phyloP scores from a whole-genome alignment of 2,113 vertebrate species.

The Calcarius ornatus region DNA sequence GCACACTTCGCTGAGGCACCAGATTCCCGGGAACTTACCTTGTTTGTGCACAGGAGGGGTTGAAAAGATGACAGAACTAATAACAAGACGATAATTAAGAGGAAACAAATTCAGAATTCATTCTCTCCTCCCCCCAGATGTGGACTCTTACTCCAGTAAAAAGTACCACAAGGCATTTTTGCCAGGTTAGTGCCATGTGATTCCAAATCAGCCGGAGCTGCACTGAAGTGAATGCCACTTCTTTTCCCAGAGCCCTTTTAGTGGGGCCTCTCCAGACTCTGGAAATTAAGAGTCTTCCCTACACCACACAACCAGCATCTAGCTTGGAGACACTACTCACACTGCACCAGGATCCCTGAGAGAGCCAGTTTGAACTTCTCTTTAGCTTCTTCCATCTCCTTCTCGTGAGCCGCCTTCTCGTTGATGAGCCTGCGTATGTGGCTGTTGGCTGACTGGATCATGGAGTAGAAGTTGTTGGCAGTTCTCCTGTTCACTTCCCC shows the following conservation, averaged over 20 bases:
- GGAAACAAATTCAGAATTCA: neutral
- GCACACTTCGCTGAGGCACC: neutral
- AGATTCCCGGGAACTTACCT: conserved; percentile 53
- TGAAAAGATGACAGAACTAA: conserved; percentile 38
- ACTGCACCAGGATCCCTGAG: conserved; percentile 89
- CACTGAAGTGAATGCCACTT: neutral
- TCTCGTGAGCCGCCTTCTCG: conserved; percentile 89
- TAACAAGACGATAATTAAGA: neutral
- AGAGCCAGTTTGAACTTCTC: conserved; percentile 94
- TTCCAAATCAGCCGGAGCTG: neutral
- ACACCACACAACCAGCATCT: neutral
- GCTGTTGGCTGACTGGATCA: conserved; percentile 96
- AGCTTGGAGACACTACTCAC: conserved; percentile 69
- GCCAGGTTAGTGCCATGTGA: neutral
- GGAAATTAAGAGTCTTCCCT: neutral
- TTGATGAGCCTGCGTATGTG: conserved; percentile 88
- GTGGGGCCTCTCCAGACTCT: neutral
- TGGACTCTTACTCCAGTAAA: neutral
- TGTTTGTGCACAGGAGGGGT: neutral
- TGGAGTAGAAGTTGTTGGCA: conserved; percentile 97
- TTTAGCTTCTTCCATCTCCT: conserved; percentile 95
- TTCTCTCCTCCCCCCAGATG: neutral
- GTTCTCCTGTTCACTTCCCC: conserved; percentile 94
- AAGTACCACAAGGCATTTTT: neutral
- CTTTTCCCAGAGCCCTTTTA: neutral